Conservation (phyloP, 2,797 vertebrate species). For the Somateria mollissima region DNA sequence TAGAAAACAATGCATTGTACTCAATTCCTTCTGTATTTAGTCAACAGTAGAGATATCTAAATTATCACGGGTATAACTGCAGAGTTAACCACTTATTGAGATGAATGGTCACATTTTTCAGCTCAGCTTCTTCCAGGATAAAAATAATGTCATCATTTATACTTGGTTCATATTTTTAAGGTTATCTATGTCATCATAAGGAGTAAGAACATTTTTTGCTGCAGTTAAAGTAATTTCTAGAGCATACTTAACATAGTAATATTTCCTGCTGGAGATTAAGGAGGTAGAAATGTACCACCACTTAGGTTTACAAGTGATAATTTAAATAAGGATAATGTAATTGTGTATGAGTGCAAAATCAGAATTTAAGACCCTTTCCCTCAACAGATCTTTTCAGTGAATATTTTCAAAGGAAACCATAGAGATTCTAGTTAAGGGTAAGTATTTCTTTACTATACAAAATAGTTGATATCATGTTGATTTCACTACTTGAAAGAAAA, state of each 20-base stretch:
- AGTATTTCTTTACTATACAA: neutral
- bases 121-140: neutral
- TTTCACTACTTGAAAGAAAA: neutral
- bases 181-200: neutral
- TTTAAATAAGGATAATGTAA: neutral
- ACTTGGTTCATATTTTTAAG: neutral
- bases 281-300: neutral
- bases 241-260: fast-evolving
- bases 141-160: neutral
- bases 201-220: neutral
- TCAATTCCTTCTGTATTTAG: neutral
- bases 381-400: neutral
- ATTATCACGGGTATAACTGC: neutral
- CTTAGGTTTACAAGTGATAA: neutral
- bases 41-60: neutral
- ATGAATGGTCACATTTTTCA: neutral
- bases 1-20: neutral
- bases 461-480: neutral
- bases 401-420: neutral
- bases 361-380: neutral
- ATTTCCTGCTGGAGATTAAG: neutral
- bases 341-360: neutral
- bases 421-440: neutral
- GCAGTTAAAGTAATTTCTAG: neutral
- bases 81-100: neutral